Evolutionary conservation across 2,113 vertebrate genomes (phyloP).

Genomic region (Notechis scutatus): DNA sequence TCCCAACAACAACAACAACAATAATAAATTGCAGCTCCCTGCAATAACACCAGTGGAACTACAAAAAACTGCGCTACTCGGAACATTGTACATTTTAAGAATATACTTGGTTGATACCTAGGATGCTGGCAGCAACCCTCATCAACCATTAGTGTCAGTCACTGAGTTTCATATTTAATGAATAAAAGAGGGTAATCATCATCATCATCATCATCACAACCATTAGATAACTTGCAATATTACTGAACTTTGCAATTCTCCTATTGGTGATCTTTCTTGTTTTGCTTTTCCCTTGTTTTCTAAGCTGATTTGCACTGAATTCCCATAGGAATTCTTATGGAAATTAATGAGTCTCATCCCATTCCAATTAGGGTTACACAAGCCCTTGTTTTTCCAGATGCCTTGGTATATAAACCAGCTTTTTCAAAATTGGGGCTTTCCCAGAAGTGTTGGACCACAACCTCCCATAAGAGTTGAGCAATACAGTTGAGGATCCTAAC

Average conservation of each 20-base stretch:
- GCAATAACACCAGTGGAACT: no score
- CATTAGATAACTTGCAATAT: neutral
- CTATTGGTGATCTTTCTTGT: neutral
- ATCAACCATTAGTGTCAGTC: no score
- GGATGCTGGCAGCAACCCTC: no score
- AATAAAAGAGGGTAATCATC: no score
- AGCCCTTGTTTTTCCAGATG: neutral
- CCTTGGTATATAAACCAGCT: neutral
- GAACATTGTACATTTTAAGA: no score
- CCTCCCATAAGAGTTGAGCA: neutral
- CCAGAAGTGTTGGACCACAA: neutral
- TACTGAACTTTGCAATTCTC: neutral
- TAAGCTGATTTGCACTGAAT: neutral
- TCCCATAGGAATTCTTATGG: neutral
- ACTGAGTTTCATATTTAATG: no score
- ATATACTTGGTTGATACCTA: no score
- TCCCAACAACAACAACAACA: no score
- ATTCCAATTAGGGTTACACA: neutral
- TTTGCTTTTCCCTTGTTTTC: neutral
- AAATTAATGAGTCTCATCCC: neutral
- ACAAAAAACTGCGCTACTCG: no score
- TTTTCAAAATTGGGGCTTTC: neutral
- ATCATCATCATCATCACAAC: no score
- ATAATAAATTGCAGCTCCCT: no score
- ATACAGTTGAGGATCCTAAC: neutral